Conservation (phyloP, 1,140 invertebrate genomes). For the Euborellia annulipes region DNA sequence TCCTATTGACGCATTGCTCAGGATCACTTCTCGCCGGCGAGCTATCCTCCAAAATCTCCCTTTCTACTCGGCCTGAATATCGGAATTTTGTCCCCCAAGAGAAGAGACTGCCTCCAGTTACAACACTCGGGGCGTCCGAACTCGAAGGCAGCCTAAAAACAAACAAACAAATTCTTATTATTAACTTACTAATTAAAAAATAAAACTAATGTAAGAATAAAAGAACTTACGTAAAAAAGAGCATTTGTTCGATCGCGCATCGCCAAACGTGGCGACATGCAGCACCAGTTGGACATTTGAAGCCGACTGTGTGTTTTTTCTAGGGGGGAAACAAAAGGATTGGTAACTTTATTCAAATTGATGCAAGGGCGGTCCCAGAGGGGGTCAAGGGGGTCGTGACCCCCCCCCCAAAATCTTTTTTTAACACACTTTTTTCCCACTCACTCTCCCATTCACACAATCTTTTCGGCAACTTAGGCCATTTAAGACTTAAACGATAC, state of each 20-base stretch:
- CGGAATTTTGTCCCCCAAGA: constrained; percentile 88
- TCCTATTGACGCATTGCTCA: constrained; percentile 37
- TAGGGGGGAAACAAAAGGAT: constrained; percentile 34
- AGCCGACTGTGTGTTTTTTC: constrained; percentile 93
- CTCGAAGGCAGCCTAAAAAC: constrained; percentile 59
- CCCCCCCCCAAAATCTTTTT: neutral
- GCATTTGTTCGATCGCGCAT: constrained; percentile 90
- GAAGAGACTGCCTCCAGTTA: constrained; percentile 85
- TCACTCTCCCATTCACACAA: neutral
- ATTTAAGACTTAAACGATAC: too few relatives aligned
- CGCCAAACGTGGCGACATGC: constrained; percentile 90
- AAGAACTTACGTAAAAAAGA: constrained; percentile 86
- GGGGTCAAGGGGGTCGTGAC: too few relatives aligned
- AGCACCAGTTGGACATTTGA: constrained; percentile 79
- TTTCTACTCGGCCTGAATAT: constrained; percentile 74
- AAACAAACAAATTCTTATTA: neutral
- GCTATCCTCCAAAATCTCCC: constrained; percentile 64
- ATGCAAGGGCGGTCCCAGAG: too few relatives aligned
- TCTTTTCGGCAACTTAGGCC: neutral
- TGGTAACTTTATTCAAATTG: too few relatives aligned
- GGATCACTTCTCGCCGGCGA: constrained; percentile 34
- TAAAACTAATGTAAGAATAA: neutral
- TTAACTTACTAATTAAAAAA: neutral
- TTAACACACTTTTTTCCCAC: neutral
- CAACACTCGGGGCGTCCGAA: constrained; percentile 66